Evolutionary conservation across 2,888 invertebrate genomes (phyloP), one percentile per base, ranked within the genome.

Genomic region (Calameuta idolon): DNA sequence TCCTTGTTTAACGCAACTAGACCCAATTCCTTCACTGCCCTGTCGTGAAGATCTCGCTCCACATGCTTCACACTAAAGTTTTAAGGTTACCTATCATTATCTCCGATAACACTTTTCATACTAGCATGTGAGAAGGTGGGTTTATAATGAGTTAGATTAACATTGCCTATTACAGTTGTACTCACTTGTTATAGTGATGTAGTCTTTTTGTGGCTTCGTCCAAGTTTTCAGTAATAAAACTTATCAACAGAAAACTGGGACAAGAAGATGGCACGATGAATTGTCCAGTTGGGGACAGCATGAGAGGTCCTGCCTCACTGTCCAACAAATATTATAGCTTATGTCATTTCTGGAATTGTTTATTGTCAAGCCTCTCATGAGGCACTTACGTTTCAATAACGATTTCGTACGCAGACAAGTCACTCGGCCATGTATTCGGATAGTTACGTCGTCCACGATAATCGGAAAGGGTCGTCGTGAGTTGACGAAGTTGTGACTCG

Each of bases 261-360:
- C 98, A 97, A 0, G 98, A 97, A 0, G 97, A 96, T 23, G 98
- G 98, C 1, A 97, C 96, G 81, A 98, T 97, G 87, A 98, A 96
- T 92, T 98, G 98, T 4, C 98, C 98, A 4, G 97, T 97, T 0
- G 98, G 98, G 15, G 97, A 97, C 37, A 98, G 94, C 96, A 98
- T 98, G 78, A 98, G 90, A 0, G 98, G 98, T 0, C 98, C 98
- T 4, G 98, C 96, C 91, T 98, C 98, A 34, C 98, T 98, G 92
- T 31, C 92, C 92, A 76, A 73, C 77, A 34, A 85, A 15, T 37
- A 12, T 37, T 15, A 85, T 73, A 80, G 71, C 34, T 35, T 15
- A n/a, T 12, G 2, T 35, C 23, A 15, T 34, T 34, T 30, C 34
- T n/a, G 33, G 1, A 69, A 69, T 15, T n/a, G 12, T 33, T 33